phyloP scores from a whole-genome alignment of 1,140 invertebrate genomes.

The Drosophila neocordata region DNA sequence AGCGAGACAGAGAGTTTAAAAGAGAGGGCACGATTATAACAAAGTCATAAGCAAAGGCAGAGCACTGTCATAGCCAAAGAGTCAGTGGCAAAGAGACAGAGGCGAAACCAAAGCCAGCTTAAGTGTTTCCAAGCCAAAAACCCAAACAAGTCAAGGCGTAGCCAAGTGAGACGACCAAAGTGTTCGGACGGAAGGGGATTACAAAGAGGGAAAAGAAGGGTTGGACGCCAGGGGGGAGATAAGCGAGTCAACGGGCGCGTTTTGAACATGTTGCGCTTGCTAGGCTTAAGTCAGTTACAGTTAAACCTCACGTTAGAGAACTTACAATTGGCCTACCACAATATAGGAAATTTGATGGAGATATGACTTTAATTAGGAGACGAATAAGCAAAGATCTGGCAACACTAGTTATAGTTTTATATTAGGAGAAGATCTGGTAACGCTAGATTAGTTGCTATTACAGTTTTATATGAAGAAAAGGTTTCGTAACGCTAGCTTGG shows the following conservation, averaged over 20 bases:
- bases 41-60: constrained; percentile 52
- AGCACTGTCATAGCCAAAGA: constrained; percentile 36
- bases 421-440: no score
- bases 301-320: constrained; percentile 14
- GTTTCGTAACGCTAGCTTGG: no score
- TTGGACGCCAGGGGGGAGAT: neutral
- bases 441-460: no score
- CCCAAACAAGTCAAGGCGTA: constrained; percentile 41
- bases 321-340: neutral
- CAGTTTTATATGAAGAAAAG: no score
- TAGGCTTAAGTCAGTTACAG: constrained; percentile 38
- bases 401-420: no score
- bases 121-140: constrained; percentile 43
- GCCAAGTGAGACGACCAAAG: constrained; percentile 32
- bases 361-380: neutral
- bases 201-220: neutral
- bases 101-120: constrained; percentile 58
- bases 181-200: neutral
- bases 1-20: neutral
- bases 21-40: constrained; percentile 45
- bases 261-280: constrained; percentile 72
- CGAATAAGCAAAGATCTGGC: neutral
- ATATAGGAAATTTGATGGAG: neutral
- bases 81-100: constrained; percentile 3
- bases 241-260: constrained; percentile 19